Evolutionary conservation across 2,888 invertebrate genomes (phyloP), one percentile per base, ranked within the genome.

Genomic region (Buathra laborator): DNA sequence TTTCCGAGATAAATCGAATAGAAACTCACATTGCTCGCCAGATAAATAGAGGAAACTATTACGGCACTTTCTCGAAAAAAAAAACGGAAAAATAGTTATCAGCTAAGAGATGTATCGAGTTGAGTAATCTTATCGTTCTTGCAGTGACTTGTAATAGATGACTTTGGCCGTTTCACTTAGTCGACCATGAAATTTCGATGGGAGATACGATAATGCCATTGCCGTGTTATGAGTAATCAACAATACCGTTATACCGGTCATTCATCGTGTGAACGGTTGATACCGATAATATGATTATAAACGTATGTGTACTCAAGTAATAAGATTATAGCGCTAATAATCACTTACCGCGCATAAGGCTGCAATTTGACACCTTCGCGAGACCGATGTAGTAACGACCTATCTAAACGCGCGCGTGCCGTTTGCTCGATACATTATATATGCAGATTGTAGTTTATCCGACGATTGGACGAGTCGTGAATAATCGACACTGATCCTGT

Each of bases 341-440:
- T 75, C 74, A 80, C 70, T 79, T 37, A 48, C 10, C 53, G 29
- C 10, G 32, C 43, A 53, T 71, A 51, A 72, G 19, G 67, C 72
- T 12, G 80, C 48, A 43, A 80, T 80, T 80, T 66, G 62, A 44
- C 79, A 80, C 37, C 59, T 29, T 77, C 66, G 72, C 59, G 46
- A 67, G 56, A 64, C 75, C 29, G 32, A 46, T 53, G 64, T 75
- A 29, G 48, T 43, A 80, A 76, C 1, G 37, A 37, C 37, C 6
- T 37, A 37, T 37, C 9, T 5, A 9, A 37, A 37, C 37, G 7
- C 9, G 37, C 37, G 9, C 37, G 37, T 37, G 37, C 37, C 37
- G 7, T 37, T 7, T 37, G 37, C 37, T 37, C 37, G 37, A 37
- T 37, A 37, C 37, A 9, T 37, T 37, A 9, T 37, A 9, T 37